Base-by-base conservation (phyloP, 1,140 invertebrate species). In the Nymphalis io region DNA sequence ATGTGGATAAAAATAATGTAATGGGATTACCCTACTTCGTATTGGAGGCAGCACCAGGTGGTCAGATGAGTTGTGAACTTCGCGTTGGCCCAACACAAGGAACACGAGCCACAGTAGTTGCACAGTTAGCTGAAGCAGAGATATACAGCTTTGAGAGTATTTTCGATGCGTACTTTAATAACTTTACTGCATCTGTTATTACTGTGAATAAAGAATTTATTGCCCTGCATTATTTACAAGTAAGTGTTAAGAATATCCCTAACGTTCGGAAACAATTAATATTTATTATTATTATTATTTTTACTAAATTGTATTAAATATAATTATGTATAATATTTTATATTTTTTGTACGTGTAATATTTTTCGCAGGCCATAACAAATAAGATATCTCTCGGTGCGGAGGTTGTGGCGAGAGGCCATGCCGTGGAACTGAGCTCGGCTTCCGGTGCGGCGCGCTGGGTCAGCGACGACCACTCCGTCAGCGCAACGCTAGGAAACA, bases 31-130 rank as follows among this genome's bases (percentile, higher is more conserved):
- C 89, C 0, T 91, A 91, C 60, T 91, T 91, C 55, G 82, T 91
- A 38, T 87, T 91, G 85, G 88, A 91, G 74, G 88, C 88, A 8
- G 89, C 89, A 11, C 89, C 89, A 0, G 88, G 89, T 4, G 89
- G 89, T 2, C 89, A 91, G 68, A 81, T 90, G 83, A 91, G 89
- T 70, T 86, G 85, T 57, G 89, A 91, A 57, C 68, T 88, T 20
- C 85, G 89, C 10, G 86, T 90, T 38, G 81, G 83, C 0, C 89
- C 89, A 0, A 80, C 84, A 3, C 69, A 75, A 15, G 76, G 79
- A 3, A 89, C 87, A 0, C 73, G 89, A 6, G 88, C 89, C 0
- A 85, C 88, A 0, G 77, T 91, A 2, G 84, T 90, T 0, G 80
- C 87, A 0, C 88, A 91, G 51, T 82, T 90, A 18, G 88, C 88